Percentiles rank a stretch among this genome's conserved stretches.
phyloP scores from a whole-genome alignment of 2,113 vertebrate species.

The Python bivittatus region DNA sequence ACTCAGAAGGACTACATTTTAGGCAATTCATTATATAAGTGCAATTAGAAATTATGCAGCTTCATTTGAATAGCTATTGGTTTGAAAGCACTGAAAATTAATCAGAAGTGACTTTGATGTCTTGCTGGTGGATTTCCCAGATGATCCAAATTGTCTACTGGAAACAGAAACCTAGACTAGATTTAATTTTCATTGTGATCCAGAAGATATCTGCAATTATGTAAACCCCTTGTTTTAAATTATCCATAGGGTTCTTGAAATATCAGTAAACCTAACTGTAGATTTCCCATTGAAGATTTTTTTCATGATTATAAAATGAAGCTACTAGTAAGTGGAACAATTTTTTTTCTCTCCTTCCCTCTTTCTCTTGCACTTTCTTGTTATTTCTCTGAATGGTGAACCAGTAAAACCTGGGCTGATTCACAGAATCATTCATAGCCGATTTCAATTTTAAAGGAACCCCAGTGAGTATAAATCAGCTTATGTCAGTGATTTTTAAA shows the following conservation, averaged over 20 bases:
- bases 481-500: not conserved
- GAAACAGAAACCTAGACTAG: not conserved
- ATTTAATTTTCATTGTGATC: not conserved
- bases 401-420: not conserved
- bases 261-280: not conserved
- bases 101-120: constrained; percentile 1
- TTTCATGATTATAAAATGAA: not conserved
- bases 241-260: not conserved
- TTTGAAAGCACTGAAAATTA: constrained; percentile 33
- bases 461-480: not conserved
- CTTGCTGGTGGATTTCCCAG: not conserved
- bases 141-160: not conserved
- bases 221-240: not conserved
- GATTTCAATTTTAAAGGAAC: not conserved
- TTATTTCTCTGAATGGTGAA: not conserved
- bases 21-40: not conserved
- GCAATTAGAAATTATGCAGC: constrained; percentile 17
- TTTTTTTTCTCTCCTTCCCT: not conserved
- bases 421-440: not conserved
- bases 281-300: not conserved
- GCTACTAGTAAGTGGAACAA: not conserved
- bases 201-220: not conserved
- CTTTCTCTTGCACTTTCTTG: too few relatives aligned
- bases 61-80: constrained; percentile 32
- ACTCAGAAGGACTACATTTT: constrained; percentile 41